Conservation (phyloP, 2,888 invertebrate genomes). For the Branchipolynoe longqiensis region DNA sequence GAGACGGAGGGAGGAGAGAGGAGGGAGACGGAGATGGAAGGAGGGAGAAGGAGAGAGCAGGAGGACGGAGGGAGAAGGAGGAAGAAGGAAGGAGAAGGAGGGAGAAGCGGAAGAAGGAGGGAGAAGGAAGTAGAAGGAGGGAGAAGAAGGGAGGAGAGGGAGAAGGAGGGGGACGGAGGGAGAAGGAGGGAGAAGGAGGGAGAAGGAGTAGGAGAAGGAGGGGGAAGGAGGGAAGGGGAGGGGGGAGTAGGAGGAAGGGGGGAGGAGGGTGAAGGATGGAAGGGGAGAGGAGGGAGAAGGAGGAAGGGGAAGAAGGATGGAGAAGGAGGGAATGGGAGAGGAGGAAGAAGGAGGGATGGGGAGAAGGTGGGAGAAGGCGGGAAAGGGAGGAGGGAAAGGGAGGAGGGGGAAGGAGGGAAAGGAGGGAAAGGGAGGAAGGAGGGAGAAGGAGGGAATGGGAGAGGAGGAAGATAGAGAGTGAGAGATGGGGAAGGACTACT, state of each 20-base stretch:
- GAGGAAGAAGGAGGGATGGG: not conserved
- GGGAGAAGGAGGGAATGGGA: not conserved
- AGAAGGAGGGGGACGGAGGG: not conserved
- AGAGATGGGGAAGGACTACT: too few relatives aligned
- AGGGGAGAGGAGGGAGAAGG: not conserved
- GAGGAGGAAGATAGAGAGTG: not conserved
- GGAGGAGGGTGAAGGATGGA: not conserved
- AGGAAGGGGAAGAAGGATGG: not conserved
- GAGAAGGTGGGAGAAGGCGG: not conserved
- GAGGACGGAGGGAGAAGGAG: not conserved
- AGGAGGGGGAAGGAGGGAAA: not conserved
- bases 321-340: not conserved
- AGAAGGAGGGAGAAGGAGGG: not conserved
- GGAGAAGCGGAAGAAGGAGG: not conserved
- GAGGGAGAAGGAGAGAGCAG: not conserved
- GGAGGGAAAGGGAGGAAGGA: not conserved
- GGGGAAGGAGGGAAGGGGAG: not conserved
- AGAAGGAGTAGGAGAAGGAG: not conserved
- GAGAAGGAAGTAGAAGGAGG: not conserved
- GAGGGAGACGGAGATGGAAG: slow-evolving; percentile 5
- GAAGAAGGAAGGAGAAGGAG: not conserved
- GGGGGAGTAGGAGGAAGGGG: not conserved
- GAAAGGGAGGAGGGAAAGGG: not conserved
- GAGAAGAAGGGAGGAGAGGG: not conserved
- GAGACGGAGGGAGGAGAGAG: not conserved